These are phyloP conservation scores for Spialia ferax DNA, from an alignment of 2,888 invertebrate species.

Conservation along the genomic window DNA sequence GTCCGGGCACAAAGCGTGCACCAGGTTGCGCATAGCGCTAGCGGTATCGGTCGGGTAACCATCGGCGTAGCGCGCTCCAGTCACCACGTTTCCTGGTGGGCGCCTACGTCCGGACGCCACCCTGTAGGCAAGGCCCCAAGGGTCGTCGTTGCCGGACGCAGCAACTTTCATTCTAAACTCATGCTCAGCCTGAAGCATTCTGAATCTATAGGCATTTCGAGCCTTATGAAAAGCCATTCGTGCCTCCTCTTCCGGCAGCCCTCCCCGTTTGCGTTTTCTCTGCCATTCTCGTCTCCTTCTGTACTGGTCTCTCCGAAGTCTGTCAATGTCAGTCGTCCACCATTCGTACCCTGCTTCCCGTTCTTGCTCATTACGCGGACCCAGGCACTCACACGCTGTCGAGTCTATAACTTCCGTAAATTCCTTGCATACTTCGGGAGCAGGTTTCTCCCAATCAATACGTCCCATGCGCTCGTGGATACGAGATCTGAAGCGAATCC, in stretches of 20 bases:
- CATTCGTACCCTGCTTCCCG: neutral
- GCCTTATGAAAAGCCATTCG: neutral
- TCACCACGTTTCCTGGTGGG: neutral
- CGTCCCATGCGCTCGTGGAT: neutral
- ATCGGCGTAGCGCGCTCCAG: neutral
- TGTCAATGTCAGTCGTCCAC: neutral
- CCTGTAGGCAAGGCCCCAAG: neutral
- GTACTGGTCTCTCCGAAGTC: neutral
- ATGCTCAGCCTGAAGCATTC: neutral
- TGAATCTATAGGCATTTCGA: neutral
- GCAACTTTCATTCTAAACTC: neutral
- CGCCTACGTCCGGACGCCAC: neutral
- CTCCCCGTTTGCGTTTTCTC: neutral
- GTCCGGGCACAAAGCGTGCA: neutral
- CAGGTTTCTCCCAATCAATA: neutral
- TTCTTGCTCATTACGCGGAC: neutral
- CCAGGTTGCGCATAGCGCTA: neutral
- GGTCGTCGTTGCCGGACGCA: slow-evolving; percentile 3
- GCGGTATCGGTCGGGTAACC: neutral
- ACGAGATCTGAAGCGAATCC: neutral
- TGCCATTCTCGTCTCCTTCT: neutral
- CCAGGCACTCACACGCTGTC: neutral
- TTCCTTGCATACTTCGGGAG: neutral
- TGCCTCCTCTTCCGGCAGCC: neutral
- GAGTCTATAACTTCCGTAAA: neutral